Evolutionary conservation across 2,888 invertebrate species (phyloP).

Genomic region (Lochmaea capreae): DNA sequence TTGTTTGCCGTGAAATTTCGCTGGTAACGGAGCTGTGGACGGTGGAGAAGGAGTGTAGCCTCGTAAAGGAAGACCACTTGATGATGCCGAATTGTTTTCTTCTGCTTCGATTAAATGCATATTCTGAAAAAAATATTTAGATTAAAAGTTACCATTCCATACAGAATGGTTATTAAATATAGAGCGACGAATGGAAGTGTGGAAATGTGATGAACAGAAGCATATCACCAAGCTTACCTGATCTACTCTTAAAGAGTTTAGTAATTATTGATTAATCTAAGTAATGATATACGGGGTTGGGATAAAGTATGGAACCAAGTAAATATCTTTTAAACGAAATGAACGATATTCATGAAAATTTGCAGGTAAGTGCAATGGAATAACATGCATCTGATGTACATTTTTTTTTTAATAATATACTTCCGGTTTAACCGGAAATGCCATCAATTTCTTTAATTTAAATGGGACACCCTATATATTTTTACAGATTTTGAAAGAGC

Average conservation of each 20-base stretch:
- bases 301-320: too few species aligned
- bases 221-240: not conserved
- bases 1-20: constrained; percentile 79
- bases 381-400: too few species aligned
- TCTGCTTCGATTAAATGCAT: constrained; percentile 71
- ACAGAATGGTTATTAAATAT: too few species aligned
- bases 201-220: not conserved
- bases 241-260: not conserved
- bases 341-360: too few species aligned
- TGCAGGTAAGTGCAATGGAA: too few species aligned
- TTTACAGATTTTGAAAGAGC: too few species aligned
- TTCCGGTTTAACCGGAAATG: too few species aligned
- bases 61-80: constrained; percentile 73
- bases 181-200: not conserved
- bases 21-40: constrained; percentile 84
- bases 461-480: too few species aligned
- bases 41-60: constrained; percentile 86
- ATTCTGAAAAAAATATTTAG: constrained; percentile 65
- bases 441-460: too few species aligned
- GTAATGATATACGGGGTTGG: not conserved
- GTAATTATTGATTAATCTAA: not conserved
- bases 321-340: too few species aligned
- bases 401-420: too few species aligned
- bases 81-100: constrained; percentile 67
- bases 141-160: too few species aligned